A percentile compares a stretch with the other conserved stretches of the same genome.
Evolutionary conservation across 1,140 invertebrate species (phyloP).

Genomic region (Oedothorax gibbosus): DNA sequence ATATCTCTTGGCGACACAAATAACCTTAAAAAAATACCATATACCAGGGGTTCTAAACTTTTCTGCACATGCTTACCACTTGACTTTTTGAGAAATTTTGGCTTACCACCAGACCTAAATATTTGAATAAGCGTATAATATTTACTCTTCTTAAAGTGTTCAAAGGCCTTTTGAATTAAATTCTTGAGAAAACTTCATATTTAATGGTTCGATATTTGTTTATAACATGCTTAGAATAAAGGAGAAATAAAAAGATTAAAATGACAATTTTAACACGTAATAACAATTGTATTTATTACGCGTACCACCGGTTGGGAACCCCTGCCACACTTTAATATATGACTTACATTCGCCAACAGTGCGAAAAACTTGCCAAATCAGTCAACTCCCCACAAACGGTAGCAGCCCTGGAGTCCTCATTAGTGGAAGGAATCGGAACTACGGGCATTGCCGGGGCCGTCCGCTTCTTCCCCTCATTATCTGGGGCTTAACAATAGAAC

Average conservation of each 20-base stretch:
- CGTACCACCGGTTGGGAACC: not conserved
- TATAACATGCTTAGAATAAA: no score
- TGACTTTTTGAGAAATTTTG: no score
- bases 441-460: conserved; percentile 47
- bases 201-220: no score
- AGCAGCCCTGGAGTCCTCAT: conserved; percentile 43
- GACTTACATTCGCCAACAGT: not conserved
- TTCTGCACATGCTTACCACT: no score
- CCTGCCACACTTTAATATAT: not conserved
- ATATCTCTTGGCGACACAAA: not conserved
- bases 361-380: not conserved
- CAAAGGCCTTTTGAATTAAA: no score
- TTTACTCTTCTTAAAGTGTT: no score
- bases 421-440: conserved; percentile 58
- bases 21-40: not conserved
- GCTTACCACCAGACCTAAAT: no score
- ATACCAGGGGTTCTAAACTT: not conserved
- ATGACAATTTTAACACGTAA: not conserved
- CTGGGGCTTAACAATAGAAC: conserved; percentile 58
- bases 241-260: no score
- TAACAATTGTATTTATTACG: not conserved
- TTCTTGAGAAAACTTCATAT: no score
- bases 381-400: not conserved
- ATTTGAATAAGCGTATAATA: no score
- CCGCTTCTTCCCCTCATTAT: conserved; percentile 58